Evolutionary conservation across 1,140 invertebrate species (phyloP).

Genomic region (Tetramorium parvispinum): DNA sequence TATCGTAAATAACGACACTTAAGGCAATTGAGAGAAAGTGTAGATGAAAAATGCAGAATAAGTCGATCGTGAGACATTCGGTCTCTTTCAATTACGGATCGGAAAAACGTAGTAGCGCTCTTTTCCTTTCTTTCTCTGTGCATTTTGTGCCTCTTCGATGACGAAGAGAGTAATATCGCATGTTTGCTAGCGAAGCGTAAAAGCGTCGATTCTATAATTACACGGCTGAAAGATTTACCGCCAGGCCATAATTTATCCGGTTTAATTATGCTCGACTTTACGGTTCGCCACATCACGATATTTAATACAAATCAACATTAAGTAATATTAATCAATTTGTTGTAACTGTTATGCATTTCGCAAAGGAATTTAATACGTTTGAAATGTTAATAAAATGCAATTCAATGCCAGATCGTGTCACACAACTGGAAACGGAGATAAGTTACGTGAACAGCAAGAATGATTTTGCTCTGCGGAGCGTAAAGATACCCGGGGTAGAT

Average conservation of each 20-base stretch:
- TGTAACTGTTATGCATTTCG: background rate
- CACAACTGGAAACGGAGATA: background rate
- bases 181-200: constrained; percentile 35
- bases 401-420: background rate
- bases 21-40: background rate
- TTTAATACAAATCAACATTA: constrained; percentile 10
- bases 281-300: constrained; percentile 18
- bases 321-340: constrained; percentile 18
- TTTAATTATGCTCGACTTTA: constrained; percentile 54
- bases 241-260: constrained; percentile 24
- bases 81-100: background rate
- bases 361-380: background rate
- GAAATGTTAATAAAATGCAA: background rate
- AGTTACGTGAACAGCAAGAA: background rate
- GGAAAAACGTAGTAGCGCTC: background rate
- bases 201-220: constrained; percentile 45
- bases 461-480: background rate
- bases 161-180: background rate
- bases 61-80: background rate
- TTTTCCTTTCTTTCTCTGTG: background rate
- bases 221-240: constrained; percentile 53
- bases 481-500: background rate
- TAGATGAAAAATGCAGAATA: background rate
- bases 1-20: background rate
- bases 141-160: background rate